Evolutionary conservation across 2,113 vertebrate species (phyloP).

Genomic region (Catharus bicknelli): DNA sequence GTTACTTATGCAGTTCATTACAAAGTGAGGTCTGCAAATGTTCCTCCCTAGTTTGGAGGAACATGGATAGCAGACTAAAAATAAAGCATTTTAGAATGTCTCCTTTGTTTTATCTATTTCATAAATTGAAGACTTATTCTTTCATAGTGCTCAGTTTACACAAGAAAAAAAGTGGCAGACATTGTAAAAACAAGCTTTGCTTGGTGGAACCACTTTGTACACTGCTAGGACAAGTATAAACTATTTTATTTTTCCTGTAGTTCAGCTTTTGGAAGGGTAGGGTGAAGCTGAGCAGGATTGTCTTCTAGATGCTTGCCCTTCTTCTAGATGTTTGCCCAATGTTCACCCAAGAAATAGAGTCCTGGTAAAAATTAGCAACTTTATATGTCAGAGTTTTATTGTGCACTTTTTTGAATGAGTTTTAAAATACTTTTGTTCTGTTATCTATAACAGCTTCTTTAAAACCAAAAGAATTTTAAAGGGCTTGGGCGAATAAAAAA

Average conservation of each 20-base stretch:
- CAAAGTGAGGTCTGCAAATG: not conserved
- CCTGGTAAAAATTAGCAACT: not conserved
- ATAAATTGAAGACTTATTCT: not conserved
- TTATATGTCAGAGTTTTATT: not conserved
- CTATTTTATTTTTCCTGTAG: not conserved
- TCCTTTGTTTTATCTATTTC: not conserved
- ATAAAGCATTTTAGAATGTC: not conserved
- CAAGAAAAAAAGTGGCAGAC: not conserved
- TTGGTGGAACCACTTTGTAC: not conserved
- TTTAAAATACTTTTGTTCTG: not conserved
- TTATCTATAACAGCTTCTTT: not conserved
- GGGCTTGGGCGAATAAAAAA: not conserved
- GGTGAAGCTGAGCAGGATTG: not conserved
- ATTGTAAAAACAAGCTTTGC: not conserved
- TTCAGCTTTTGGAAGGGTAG: not conserved
- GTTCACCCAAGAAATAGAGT: not conserved
- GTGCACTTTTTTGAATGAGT: not conserved
- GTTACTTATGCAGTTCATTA: slow-evolving; percentile 13
- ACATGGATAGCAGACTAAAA: not conserved
- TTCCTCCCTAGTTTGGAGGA: slow-evolving; percentile 11
- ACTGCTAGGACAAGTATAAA: not conserved
- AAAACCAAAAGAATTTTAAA: not conserved
- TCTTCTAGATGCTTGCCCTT: not conserved
- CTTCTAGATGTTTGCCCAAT: not conserved
- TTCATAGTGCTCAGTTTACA: not conserved